Base-by-base conservation (phyloP, 2,888 invertebrate species). In the Pardosa pseudoannulata region DNA sequence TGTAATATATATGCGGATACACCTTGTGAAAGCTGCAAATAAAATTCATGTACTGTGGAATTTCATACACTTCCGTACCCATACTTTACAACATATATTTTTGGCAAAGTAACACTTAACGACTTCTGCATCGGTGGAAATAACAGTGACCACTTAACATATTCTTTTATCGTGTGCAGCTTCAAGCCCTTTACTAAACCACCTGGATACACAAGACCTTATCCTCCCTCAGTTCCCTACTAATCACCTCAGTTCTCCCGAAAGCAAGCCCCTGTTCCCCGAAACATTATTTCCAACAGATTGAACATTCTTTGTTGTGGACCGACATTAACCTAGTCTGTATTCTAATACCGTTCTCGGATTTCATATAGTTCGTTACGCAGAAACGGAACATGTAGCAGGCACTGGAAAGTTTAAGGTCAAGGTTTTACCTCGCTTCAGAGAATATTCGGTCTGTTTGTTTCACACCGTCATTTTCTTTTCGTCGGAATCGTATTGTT, bases 201-300 rank as follows among this genome's bases (percentile, higher is more conserved):
- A 46, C 46, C 46, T 46, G 46, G 46, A n/a, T n/a, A 11, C n/a
- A 46, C n/a, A n/a, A n/a, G n/a, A n/a, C n/a, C n/a, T n/a, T n/a
- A n/a, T n/a, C n/a, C n/a, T n/a, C 16, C 11, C 16, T 16, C 16
- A 46, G 46, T 16, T 46, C 46, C 46, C 2, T 9, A 9, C 13
- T 46, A 46, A 46, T 46, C 46, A 46, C n/a, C 7, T 6, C 2
- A 16, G 2, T 46, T 16, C n/a, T 46, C 9, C 36, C 32, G 73
- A 80, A 74, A 56, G 13, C 56, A 28, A 62, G 27, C 41, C 68
- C 31, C 64, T 74, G n/a, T 62, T 80, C 46, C 36, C 1, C 19
- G 32, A 74, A 80, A 39, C 73, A 65, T 80, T 73, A 64, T 50
- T 80, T 80, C 65, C 68, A 65, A 74, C 68, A 74, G 19, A 75